phyloP scores from a whole-genome alignment of 2,888 invertebrate genomes.

The Caenorhabditis sp. region DNA sequence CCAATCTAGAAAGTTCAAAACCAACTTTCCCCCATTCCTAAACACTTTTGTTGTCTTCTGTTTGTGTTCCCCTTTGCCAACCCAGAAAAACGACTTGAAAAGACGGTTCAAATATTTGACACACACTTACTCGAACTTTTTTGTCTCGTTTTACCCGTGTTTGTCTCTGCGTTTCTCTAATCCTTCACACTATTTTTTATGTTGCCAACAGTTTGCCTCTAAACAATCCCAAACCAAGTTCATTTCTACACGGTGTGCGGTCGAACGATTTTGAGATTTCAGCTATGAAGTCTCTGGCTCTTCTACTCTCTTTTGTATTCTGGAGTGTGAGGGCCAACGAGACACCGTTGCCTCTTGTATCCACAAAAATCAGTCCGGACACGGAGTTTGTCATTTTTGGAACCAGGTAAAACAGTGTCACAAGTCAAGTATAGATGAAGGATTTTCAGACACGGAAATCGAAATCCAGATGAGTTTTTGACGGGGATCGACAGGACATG shows the following conservation, averaged over 20 bases:
- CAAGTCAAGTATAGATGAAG: neutral
- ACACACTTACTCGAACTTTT: slow-evolving; percentile 24
- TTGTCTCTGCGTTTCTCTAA: slow-evolving; percentile 42
- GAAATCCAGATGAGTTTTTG: slow-evolving; percentile 70
- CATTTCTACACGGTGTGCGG: slow-evolving; percentile 18
- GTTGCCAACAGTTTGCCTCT: slow-evolving; percentile 9
- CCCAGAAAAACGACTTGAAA: slow-evolving; percentile 9
- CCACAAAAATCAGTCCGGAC: slow-evolving; percentile 38
- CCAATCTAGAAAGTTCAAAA: slow-evolving; percentile 14
- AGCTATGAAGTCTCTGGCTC: slow-evolving; percentile 15
- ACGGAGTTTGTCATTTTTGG: slow-evolving; percentile 62
- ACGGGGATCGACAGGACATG: slow-evolving; percentile 63
- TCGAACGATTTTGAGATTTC: slow-evolving; percentile 22
- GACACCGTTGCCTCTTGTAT: slow-evolving; percentile 33
- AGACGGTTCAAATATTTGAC: slow-evolving; percentile 37
- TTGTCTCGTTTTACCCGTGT: slow-evolving; percentile 25
- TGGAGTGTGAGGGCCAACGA: slow-evolving; percentile 9
- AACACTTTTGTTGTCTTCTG: neutral
- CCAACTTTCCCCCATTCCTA: too few relatives aligned
- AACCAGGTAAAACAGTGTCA: slow-evolving; percentile 31
- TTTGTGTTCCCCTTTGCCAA: slow-evolving; percentile 26
- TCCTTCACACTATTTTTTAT: slow-evolving; percentile 30
- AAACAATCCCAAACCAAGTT: slow-evolving; percentile 28
- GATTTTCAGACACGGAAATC: slow-evolving; percentile 68
- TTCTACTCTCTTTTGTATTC: neutral